Evolutionary conservation across 2,888 invertebrate species (phyloP).

Genomic region (Autographa pulchrina): DNA sequence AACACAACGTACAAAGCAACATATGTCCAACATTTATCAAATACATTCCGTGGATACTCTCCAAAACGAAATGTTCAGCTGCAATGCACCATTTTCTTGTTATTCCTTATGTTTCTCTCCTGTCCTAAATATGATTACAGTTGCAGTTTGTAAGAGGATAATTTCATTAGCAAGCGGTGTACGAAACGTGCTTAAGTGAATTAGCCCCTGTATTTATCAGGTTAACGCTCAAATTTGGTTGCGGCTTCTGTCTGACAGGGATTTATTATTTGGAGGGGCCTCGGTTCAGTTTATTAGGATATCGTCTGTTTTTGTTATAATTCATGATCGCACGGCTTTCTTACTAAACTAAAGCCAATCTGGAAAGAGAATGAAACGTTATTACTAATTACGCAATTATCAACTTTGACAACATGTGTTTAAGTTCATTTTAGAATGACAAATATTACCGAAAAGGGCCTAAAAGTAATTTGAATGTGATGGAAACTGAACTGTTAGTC

Average conservation of each 20-base stretch:
- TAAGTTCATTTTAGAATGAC: too few relatives aligned
- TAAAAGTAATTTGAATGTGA: too few relatives aligned
- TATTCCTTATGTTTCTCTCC: constrained; percentile 30
- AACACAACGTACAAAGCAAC: neutral
- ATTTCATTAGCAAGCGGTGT: constrained; percentile 54
- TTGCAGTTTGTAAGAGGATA: constrained; percentile 62
- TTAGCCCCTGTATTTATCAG: constrained; percentile 22
- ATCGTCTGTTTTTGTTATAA: constrained; percentile 5
- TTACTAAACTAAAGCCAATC: too few relatives aligned
- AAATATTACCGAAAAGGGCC: too few relatives aligned
- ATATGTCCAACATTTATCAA: constrained; percentile 2
- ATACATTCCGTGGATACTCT: constrained; percentile 9
- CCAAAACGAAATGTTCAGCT: constrained; percentile 38
- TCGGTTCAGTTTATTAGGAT: constrained; percentile 7
- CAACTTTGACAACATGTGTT: too few relatives aligned
- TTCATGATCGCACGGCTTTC: neutral
- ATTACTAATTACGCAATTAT: too few relatives aligned
- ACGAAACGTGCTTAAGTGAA: constrained; percentile 31
- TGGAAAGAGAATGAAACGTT: too few relatives aligned
- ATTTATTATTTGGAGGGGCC: constrained; percentile 19
- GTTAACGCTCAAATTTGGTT: constrained; percentile 23
- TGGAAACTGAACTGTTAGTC: too few relatives aligned
- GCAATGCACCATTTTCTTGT: constrained; percentile 61
- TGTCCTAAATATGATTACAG: constrained; percentile 58
- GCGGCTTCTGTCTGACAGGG: neutral